A percentile compares a stretch with the other conserved stretches of the same genome.
These are phyloP conservation scores for Amyelois transitella DNA, from an alignment of 1,140 invertebrate genomes.

Conservation along the genomic window DNA sequence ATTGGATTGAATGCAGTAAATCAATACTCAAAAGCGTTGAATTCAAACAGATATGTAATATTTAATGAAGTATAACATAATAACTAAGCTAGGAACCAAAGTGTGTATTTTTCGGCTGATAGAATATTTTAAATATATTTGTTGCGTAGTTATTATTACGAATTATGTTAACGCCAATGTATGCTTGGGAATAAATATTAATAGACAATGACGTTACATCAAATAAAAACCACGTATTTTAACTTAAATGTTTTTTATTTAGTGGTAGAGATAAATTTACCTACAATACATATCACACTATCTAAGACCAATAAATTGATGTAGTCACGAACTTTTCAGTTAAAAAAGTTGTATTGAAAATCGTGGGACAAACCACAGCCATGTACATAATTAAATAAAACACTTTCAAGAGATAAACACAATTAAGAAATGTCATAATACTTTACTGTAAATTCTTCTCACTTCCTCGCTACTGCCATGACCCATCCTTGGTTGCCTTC, in stretches of 20 bases:
- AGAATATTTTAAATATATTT: constrained; percentile 40
- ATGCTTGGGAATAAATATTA: constrained; percentile 41
- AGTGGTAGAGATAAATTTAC: too few species aligned
- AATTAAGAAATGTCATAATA: too few species aligned
- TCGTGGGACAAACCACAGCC: too few species aligned
- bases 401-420: too few species aligned
- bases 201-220: constrained; percentile 53
- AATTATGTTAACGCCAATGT: constrained; percentile 50
- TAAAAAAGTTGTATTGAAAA: too few species aligned
- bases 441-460: neutral
- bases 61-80: constrained; percentile 5
- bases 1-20: neutral
- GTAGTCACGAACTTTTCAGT: too few species aligned
- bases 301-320: too few species aligned
- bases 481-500: neutral
- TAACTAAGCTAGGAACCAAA: constrained; percentile 67
- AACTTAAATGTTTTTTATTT: constrained; percentile 26
- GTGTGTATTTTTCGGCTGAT: constrained; percentile 63
- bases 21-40: constrained; percentile 21
- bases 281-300: neutral
- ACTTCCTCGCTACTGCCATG: neutral
- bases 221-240: constrained; percentile 60
- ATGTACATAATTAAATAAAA: too few species aligned
- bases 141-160: constrained; percentile 50
- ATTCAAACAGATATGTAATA: constrained; percentile 5